phyloP scores from a whole-genome alignment of 2,888 invertebrate species.

The Galeopsomyia nigrocyanea region DNA sequence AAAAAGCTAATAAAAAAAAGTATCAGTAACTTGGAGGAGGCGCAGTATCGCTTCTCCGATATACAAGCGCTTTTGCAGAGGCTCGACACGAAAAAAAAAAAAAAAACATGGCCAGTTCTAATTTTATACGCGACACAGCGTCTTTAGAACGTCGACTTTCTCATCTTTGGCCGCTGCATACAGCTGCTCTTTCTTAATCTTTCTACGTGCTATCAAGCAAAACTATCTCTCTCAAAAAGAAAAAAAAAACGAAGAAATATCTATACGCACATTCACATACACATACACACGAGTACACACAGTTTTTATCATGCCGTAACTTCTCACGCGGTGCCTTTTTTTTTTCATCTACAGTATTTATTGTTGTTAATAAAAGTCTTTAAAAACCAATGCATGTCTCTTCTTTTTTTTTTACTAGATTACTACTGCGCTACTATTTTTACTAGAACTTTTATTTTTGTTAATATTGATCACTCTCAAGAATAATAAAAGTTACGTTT shows the following conservation, averaged over 20 bases:
- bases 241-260: conserved; percentile 11
- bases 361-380: conserved; percentile 64
- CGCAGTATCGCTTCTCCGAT: conserved; percentile 8
- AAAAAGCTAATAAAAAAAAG: conserved; percentile 15
- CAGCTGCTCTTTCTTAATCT: conserved; percentile 29
- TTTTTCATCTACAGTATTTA: conserved; percentile 62
- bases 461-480: no score
- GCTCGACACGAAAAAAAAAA: conserved; percentile 33
- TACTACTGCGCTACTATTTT: no score
- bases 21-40: conserved; percentile 19
- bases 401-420: conserved; percentile 31
- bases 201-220: conserved; percentile 21
- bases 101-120: conserved; percentile 42
- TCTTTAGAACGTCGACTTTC: conserved; percentile 18
- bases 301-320: conserved; percentile 39
- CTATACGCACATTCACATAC: neutral
- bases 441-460: no score
- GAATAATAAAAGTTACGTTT: no score
- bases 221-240: conserved; percentile 20
- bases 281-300: conserved; percentile 3
- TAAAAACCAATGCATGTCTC: conserved; percentile 50
- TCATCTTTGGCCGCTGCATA: conserved; percentile 32
- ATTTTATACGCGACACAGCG: conserved; percentile 29
- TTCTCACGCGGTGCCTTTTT: conserved; percentile 50
- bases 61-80: conserved; percentile 43